Evolutionary conservation across 2,888 invertebrate species (phyloP).

Genomic region (Diarsia brunnea): DNA sequence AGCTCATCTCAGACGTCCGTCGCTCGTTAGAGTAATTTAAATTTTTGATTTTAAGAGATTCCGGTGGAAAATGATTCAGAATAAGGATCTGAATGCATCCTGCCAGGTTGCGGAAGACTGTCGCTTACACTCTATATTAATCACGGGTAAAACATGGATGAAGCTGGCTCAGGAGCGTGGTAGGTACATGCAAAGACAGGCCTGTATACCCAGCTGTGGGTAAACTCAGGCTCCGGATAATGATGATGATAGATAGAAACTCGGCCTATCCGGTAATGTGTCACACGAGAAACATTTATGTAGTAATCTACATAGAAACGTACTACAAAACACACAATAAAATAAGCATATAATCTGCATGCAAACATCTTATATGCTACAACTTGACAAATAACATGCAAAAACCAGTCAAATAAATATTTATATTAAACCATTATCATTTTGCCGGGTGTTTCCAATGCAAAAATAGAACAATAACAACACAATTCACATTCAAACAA

Average conservation of each 20-base stretch:
- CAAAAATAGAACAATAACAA: constrained; percentile 1
- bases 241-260: not conserved
- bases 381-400: not conserved
- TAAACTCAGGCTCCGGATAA: not conserved
- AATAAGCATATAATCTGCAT: no score
- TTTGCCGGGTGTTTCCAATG: not conserved
- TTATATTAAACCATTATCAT: not conserved
- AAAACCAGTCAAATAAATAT: not conserved
- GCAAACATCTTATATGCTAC: no score
- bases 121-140: no score
- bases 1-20: no score
- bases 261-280: no score
- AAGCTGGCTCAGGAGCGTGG: no score
- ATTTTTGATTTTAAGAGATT: no score
- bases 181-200: not conserved
- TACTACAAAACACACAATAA: not conserved
- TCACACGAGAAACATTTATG: not conserved
- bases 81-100: no score
- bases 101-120: no score
- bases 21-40: no score
- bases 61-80: no score
- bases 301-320: not conserved
- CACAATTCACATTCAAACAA: constrained; percentile 1
- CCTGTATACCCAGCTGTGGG: not conserved
- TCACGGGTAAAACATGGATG: no score